Conservation (phyloP, 2,113 vertebrate genomes). For the Laterallus jamaicensis region DNA sequence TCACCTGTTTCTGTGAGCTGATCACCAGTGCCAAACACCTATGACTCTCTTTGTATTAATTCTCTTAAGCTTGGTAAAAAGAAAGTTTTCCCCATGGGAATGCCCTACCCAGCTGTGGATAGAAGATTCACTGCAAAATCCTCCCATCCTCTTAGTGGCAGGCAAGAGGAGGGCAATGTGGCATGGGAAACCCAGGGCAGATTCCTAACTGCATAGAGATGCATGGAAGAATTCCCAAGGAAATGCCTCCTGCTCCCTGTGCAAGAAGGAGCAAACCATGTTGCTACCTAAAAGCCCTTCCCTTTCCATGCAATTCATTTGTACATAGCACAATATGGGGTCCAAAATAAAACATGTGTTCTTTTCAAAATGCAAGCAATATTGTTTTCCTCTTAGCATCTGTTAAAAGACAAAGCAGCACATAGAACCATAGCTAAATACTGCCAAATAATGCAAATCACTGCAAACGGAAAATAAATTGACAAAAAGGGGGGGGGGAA, state of each 20-base stretch:
- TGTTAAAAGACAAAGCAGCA: not conserved
- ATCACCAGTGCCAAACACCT: not conserved
- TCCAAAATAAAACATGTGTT: not conserved
- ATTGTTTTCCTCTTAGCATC: not conserved
- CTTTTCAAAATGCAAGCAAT: not conserved
- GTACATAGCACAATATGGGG: not conserved
- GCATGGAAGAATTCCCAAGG: not conserved
- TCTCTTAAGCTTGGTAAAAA: not conserved
- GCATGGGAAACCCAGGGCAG: not conserved
- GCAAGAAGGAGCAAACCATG: not conserved
- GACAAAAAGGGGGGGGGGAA: not conserved
- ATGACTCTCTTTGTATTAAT: accelerated
- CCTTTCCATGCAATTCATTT: not conserved
- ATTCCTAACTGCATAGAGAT: too few species aligned
- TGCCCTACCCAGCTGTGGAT: not conserved
- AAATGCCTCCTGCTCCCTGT: not conserved
- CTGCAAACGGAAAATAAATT: not conserved
- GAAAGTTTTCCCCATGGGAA: not conserved
- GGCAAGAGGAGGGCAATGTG: not conserved
- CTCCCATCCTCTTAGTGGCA: not conserved
- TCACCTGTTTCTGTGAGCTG: not conserved
- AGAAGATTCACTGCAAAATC: not conserved
- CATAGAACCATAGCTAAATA: not conserved
- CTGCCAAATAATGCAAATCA: not conserved
- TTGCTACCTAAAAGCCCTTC: not conserved